Conservation (phyloP, 2,888 invertebrate species). For the Pristionchus japonicus region DNA sequence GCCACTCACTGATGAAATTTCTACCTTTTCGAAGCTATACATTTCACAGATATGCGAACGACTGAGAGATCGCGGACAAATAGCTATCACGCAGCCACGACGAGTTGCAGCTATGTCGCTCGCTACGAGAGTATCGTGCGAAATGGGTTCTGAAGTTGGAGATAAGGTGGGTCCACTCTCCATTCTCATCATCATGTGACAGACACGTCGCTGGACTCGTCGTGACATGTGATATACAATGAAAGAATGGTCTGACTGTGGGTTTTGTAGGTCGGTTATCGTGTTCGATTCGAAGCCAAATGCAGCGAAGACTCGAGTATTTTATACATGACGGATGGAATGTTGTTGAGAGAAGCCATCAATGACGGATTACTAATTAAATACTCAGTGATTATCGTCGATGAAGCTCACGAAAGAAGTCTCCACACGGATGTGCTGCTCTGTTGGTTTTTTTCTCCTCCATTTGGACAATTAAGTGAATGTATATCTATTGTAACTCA, state of each 20-base stretch:
- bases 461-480: background rate
- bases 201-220: background rate
- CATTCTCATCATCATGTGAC: background rate
- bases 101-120: constrained; percentile 88
- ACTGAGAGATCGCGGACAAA: constrained; percentile 68
- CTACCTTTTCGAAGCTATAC: background rate
- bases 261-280: constrained; percentile 83
- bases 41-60: constrained; percentile 29
- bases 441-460: constrained; percentile 78
- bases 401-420: constrained; percentile 89
- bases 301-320: constrained; percentile 76
- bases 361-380: constrained; percentile 54
- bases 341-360: constrained; percentile 43
- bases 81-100: constrained; percentile 93
- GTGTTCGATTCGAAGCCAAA: constrained; percentile 82
- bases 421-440: constrained; percentile 92
- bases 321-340: constrained; percentile 90
- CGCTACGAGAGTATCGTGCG: constrained; percentile 60
- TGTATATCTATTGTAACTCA: background rate
- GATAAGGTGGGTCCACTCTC: constrained; percentile 46
- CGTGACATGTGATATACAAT: background rate
- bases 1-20: no score
- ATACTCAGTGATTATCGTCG: constrained; percentile 79
- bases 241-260: background rate
- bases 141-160: constrained; percentile 36